Percentiles rank a stretch among this genome's conserved stretches.
Conservation (phyloP, 2,797 vertebrate genomes). For the Halcyon chelicuti region DNA sequence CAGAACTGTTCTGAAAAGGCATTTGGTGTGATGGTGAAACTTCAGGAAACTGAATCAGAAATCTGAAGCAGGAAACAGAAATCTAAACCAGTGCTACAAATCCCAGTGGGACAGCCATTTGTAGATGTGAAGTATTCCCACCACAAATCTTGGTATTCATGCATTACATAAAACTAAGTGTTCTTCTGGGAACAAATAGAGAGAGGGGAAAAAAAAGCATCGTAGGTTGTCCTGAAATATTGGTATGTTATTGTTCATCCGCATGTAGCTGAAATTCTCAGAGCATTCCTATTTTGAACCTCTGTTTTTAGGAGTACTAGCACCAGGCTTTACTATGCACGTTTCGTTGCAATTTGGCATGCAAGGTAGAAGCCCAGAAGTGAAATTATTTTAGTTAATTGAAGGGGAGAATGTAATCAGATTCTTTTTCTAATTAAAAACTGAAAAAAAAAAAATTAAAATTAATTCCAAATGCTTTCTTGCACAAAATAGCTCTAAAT, state of each 20-base stretch:
- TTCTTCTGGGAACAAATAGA: constrained; percentile 46
- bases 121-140: constrained; percentile 62
- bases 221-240: constrained; percentile 28
- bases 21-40: constrained; percentile 60
- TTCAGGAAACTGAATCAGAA: constrained; percentile 76
- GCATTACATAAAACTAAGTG: constrained; percentile 43
- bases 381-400: constrained; percentile 75
- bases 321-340: background rate
- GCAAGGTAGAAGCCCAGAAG: constrained; percentile 59
- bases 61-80: constrained; percentile 75
- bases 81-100: constrained; percentile 71
- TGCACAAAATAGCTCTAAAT: constrained; percentile 53
- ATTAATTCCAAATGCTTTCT: constrained; percentile 59
- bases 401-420: constrained; percentile 63
- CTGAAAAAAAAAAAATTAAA: background rate
- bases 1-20: constrained; percentile 69
- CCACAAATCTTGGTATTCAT: constrained; percentile 46
- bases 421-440: constrained; percentile 65
- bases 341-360: constrained; percentile 8
- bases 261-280: background rate
- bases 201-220: constrained; percentile 41
- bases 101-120: constrained; percentile 50
- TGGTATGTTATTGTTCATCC: background rate
- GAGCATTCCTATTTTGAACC: background rate
- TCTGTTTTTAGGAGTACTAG: constrained; percentile 30